Percentiles rank a stretch among this genome's conserved stretches.
Evolutionary conservation across 2,797 vertebrate species (phyloP).

Genomic region (Pangasius krempfi): DNA sequence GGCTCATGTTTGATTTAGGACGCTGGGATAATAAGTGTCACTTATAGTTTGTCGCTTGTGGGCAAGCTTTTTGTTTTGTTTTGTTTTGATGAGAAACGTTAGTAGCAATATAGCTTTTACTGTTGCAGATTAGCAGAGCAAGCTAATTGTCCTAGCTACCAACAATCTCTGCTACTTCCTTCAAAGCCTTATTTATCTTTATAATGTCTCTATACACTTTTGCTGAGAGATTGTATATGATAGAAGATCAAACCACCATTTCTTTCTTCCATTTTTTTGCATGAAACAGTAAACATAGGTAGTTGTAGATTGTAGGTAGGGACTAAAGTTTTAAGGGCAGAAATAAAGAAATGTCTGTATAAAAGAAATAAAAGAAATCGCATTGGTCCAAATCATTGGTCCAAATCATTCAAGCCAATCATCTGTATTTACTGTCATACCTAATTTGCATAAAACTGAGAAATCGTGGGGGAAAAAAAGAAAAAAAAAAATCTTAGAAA

Average conservation of each 20-base stretch:
- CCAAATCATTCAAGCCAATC: not conserved
- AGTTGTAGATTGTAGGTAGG: not conserved
- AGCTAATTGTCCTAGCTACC: not conserved
- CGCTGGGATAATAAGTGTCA: not conserved
- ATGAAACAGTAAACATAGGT: not conserved
- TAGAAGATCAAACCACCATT: not conserved
- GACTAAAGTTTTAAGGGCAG: not conserved
- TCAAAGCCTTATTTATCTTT: not conserved
- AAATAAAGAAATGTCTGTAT: not conserved
- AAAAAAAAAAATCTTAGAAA: no score
- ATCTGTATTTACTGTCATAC: not conserved
- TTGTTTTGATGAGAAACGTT: not conserved
- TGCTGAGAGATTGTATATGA: not conserved
- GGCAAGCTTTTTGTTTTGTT: not conserved
- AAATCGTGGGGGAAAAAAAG: no score
- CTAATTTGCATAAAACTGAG: not conserved
- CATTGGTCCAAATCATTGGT: constrained; percentile 3
- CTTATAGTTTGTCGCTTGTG: not conserved
- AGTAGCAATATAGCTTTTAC: not conserved
- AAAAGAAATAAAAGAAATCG: no score
- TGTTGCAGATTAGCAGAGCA: not conserved
- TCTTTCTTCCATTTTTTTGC: not conserved
- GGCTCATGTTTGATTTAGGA: not conserved
- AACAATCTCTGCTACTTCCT: not conserved
- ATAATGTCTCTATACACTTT: not conserved